Evolutionary conservation across 2,888 invertebrate species (phyloP).

Genomic region (Cheilosia soror): DNA sequence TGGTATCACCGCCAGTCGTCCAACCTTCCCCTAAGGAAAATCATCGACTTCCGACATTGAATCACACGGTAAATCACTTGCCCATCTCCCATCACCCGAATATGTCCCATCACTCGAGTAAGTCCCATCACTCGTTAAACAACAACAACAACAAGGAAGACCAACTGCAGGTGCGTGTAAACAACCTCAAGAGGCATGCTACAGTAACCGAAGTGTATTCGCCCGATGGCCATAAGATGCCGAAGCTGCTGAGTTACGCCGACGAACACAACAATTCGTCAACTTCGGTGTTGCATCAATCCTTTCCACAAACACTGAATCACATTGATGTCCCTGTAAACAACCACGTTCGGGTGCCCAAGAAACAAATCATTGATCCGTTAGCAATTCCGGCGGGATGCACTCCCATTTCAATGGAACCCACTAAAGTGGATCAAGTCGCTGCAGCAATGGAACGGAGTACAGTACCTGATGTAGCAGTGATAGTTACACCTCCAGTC

Average conservation of each 20-base stretch:
- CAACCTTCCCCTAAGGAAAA: constrained; percentile 45
- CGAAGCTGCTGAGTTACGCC: constrained; percentile 40
- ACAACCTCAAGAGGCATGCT: constrained; percentile 64
- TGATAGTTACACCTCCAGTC: constrained; percentile 75
- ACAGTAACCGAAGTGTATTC: constrained; percentile 31
- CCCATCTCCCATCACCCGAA: constrained; percentile 41
- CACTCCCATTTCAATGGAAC: constrained; percentile 34
- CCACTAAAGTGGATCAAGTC: constrained; percentile 56
- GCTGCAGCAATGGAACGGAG: constrained; percentile 45
- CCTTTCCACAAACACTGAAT: constrained; percentile 46
- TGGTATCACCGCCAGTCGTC: neutral
- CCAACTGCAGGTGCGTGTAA: constrained; percentile 50
- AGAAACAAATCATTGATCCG: constrained; percentile 59
- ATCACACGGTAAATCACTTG: constrained; percentile 51
- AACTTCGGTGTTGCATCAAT: constrained; percentile 13
- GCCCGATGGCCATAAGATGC: constrained; percentile 63
- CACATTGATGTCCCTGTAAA: constrained; percentile 63
- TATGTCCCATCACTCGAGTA: neutral
- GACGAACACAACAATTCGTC: constrained; percentile 22
- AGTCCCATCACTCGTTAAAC: constrained; percentile 50
- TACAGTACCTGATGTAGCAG: constrained; percentile 78
- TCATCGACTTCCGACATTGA: constrained; percentile 43
- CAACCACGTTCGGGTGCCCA: constrained; percentile 63
- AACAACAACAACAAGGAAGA: constrained; percentile 69
- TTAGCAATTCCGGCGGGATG: constrained; percentile 59